These are phyloP conservation scores for Cnemophilus loriae DNA, from an alignment of 2,113 vertebrate genomes.

Conservation along the genomic window DNA sequence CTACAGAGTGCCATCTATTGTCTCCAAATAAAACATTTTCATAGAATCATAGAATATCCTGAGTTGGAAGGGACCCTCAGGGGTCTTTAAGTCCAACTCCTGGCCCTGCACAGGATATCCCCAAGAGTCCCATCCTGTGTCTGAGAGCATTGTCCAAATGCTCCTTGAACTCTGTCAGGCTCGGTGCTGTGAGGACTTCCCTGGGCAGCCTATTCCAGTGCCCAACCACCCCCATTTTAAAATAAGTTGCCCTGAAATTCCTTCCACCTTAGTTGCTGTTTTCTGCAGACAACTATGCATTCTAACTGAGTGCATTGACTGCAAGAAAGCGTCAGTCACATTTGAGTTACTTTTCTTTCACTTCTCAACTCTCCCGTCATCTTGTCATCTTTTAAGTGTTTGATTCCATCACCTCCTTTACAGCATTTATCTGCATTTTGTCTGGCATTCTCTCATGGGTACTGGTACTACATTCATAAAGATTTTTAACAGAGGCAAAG, in stretches of 20 bases:
- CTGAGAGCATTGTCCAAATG: background rate
- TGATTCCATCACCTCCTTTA: background rate
- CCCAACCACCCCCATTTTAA: background rate
- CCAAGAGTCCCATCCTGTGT: background rate
- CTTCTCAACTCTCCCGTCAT: background rate
- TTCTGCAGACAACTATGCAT: background rate
- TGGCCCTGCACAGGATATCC: background rate
- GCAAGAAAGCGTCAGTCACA: background rate
- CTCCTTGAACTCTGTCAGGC: background rate
- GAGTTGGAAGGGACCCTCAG: background rate
- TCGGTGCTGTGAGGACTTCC: background rate
- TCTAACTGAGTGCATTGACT: background rate
- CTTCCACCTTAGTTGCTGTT: background rate
- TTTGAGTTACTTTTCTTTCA: background rate
- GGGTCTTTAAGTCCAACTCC: background rate
- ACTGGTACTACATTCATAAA: background rate
- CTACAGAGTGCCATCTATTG: conserved; percentile 47
- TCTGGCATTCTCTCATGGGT: background rate
- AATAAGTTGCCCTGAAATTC: background rate
- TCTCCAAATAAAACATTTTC: background rate
- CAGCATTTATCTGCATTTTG: background rate
- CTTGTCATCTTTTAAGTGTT: background rate
- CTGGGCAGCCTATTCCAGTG: background rate
- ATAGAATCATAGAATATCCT: background rate
- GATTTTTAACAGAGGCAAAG: background rate